A percentile compares a stretch with the other conserved stretches of the same genome.
Evolutionary conservation across 2,113 vertebrate genomes (phyloP).

Genomic region (Daboia siamensis): DNA sequence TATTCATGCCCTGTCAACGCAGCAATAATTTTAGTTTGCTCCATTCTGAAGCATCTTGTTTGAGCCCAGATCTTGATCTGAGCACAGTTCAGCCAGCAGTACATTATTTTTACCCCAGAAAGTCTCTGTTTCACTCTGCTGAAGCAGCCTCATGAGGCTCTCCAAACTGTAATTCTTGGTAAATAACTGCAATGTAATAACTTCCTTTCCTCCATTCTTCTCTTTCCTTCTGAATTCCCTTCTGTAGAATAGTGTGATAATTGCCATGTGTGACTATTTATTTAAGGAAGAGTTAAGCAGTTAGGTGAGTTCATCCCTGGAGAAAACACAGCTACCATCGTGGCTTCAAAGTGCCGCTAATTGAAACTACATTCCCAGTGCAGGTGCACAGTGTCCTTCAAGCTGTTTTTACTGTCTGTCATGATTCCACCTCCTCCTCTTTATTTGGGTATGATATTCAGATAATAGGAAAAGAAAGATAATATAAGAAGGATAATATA

Average conservation of each 20-base stretch:
- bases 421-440: constrained; percentile 8
- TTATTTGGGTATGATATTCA: constrained; percentile 13
- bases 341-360: constrained; percentile 16
- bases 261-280: constrained; percentile 60
- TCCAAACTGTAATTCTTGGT: too few relatives aligned
- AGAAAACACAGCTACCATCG: constrained; percentile 21
- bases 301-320: constrained; percentile 39
- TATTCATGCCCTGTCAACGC: background rate
- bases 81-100: background rate
- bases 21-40: background rate
- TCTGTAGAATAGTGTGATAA: constrained; percentile 61
- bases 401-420: constrained; percentile 48
- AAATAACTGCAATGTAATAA: background rate
- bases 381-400: constrained; percentile 48
- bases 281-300: constrained; percentile 33
- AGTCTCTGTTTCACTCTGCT: background rate
- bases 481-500: background rate
- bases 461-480: constrained; percentile 2
- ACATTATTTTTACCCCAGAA: too few relatives aligned
- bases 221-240: constrained; percentile 1
- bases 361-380: constrained; percentile 28
- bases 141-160: background rate
- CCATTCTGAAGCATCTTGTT: background rate
- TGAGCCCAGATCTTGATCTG: background rate
- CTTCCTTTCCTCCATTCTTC: background rate